Evolutionary conservation across 2,113 vertebrate species (phyloP), one percentile per base, ranked within the genome.

Genomic region (Shinisaurus crocodilurus): DNA sequence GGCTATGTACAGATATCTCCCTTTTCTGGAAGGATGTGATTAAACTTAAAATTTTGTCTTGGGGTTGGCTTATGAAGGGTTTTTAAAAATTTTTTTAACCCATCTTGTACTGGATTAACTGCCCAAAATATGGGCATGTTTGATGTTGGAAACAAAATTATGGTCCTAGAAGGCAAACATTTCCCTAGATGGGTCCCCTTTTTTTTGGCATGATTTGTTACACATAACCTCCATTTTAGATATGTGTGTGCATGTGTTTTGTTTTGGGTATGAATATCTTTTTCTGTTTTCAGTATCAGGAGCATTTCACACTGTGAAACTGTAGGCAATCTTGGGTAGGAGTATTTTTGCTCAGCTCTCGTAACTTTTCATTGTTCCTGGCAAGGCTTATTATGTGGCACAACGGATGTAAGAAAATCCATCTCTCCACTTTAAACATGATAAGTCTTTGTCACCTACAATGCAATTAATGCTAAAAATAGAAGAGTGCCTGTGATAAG

Each of bases 391-490:
- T 97, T 97, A 96, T 94, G 92, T 97, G 94, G 96, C 96, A 96
- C 65, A 81, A 88, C 92, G 96, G 93, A 97, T 93, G 85, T 95
- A 96, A 97, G 96, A 97, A 97, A 98, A 96, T 93, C 91, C 93
- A 94, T 95, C 95, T 95, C 94, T 96, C 93, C 86, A 74, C 95
- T 96, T 97, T 95, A 95, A 96, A 96, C 93, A 88, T 43, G 96
- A 97, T 95, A 96, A 96, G 95, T 82, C 95, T 97, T 96, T 98
- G 96, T 97, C 96, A 97, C 96, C 95, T 96, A 95, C 94, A 96
- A 94, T 93, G 94, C 95, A 97, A 96, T 97, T 97, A 96, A 96
- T 95, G 94, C 95, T 97, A 97, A 97, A 97, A 97, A 97, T 97
- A 97, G 97, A 96, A 95, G 91, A 92, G 89, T 32, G 60, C 77